phyloP scores from a whole-genome alignment of 23 tunicate species.

The Ascidia mentula region DNA sequence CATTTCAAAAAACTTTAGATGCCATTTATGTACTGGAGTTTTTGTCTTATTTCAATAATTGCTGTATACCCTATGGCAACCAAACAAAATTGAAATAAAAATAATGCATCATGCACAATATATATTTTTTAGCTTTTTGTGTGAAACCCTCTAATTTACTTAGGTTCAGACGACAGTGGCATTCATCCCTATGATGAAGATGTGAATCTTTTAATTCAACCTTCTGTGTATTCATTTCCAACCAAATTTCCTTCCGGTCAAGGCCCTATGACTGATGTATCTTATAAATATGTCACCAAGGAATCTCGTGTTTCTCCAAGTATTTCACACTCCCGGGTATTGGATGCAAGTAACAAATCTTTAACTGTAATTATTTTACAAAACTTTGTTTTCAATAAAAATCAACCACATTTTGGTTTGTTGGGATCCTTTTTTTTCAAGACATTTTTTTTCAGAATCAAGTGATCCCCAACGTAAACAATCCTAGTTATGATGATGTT shows the following conservation, averaged over 20 bases:
- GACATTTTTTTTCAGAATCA: background rate
- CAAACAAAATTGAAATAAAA: too few relatives aligned
- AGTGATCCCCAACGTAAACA: slow-evolving; percentile 46
- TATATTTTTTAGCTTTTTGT: too few relatives aligned
- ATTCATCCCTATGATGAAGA: slow-evolving; percentile 66
- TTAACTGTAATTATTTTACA: too few relatives aligned
- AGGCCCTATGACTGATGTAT: background rate
- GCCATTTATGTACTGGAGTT: too few relatives aligned
- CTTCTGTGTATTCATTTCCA: background rate
- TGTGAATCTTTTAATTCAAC: background rate
- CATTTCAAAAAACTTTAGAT: too few relatives aligned
- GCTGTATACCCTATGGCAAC: too few relatives aligned
- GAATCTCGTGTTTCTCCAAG: background rate
- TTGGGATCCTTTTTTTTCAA: background rate
- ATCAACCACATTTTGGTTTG: background rate
- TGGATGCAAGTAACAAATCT: too few relatives aligned
- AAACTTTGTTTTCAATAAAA: too few relatives aligned
- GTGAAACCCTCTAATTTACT: too few relatives aligned
- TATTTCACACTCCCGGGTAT: background rate
- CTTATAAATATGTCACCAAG: background rate
- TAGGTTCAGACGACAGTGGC: slow-evolving; percentile 73
- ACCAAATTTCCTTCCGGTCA: background rate
- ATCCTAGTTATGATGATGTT: slow-evolving; percentile 64
- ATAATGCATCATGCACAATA: too few relatives aligned
- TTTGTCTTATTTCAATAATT: too few relatives aligned